These are phyloP conservation scores for Gymnocheta viridis DNA, from an alignment of 2,888 invertebrate genomes.

Conservation along the genomic window DNA sequence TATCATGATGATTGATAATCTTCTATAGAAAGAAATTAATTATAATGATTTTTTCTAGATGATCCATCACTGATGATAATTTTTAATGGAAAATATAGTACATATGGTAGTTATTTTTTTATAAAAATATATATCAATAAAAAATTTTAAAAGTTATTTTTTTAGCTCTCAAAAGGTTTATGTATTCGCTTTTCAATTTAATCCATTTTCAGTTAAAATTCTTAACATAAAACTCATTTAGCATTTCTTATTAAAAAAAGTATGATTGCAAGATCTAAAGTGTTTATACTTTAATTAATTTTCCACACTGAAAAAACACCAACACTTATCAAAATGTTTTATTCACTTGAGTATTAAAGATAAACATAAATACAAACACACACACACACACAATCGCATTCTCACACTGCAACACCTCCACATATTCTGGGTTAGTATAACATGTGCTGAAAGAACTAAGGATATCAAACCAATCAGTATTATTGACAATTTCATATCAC, in stretches of 20 bases:
- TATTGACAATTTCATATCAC: constrained; percentile 45
- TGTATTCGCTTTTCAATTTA: not conserved
- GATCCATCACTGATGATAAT: no score
- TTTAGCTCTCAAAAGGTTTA: no score
- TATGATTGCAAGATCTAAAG: not conserved
- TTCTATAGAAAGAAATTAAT: no score
- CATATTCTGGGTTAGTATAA: not conserved
- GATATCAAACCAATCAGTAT: constrained; percentile 47
- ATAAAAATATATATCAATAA: no score
- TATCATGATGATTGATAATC: no score
- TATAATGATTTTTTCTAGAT: no score
- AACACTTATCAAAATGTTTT: not conserved
- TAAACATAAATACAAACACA: not conserved
- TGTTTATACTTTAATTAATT: not conserved
- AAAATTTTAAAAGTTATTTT: no score
- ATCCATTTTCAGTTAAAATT: not conserved
- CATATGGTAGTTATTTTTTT: no score
- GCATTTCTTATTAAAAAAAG: not conserved
- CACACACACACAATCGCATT: not conserved
- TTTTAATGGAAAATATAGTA: no score
- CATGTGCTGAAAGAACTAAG: not conserved
- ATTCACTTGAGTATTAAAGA: not conserved
- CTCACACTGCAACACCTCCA: not conserved
- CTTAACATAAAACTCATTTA: not conserved
- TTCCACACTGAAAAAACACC: not conserved